A percentile compares a stretch with the other conserved stretches of the same genome.
Evolutionary conservation across 2,888 invertebrate genomes (phyloP).

Genomic region (Cantharis rustica): DNA sequence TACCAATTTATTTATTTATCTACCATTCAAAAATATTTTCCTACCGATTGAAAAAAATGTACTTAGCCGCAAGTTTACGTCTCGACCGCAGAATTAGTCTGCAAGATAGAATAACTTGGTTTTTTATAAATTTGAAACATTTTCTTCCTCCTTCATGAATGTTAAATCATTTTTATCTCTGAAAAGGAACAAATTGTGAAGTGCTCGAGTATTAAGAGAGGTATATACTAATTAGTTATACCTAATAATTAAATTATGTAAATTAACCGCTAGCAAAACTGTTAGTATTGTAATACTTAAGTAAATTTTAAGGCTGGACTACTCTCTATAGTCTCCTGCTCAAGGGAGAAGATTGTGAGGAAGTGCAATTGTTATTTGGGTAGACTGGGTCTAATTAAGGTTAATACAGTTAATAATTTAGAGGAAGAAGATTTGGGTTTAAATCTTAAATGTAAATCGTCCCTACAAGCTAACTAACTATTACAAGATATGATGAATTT

Average conservation of each 20-base stretch:
- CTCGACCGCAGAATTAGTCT: background rate
- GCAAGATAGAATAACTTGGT: background rate
- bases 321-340: background rate
- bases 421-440: conserved; percentile 25
- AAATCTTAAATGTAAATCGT: conserved; percentile 31
- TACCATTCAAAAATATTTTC: background rate
- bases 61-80: too few species aligned
- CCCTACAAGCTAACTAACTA: conserved; percentile 30
- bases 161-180: background rate
- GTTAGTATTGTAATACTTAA: background rate
- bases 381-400: conserved; percentile 21
- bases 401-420: conserved; percentile 28
- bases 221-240: background rate
- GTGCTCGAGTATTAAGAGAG: background rate
- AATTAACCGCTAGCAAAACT: background rate
- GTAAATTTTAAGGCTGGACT: background rate
- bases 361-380: conserved; percentile 12
- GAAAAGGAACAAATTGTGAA: background rate
- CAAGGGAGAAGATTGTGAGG: background rate
- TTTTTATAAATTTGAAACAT: background rate
- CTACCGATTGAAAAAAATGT: background rate
- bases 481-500: conserved; percentile 31
- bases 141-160: background rate
- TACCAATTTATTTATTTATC: too few species aligned
- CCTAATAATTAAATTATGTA: background rate